These are phyloP conservation scores for Agapetus fuscipes DNA, from an alignment of 2,888 invertebrate species.

Conservation along the genomic window DNA sequence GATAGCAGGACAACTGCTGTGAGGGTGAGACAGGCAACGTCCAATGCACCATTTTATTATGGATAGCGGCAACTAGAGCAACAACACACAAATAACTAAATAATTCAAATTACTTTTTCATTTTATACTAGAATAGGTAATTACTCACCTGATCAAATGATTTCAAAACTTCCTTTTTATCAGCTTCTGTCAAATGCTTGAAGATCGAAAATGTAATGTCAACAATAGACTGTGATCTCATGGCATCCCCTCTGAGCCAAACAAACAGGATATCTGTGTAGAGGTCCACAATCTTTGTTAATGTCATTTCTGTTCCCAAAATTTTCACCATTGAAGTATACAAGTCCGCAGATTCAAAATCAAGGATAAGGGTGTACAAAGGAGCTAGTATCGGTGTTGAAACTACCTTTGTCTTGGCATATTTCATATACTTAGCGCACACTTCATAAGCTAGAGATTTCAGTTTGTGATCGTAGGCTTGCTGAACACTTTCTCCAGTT, in stretches of 20 bases:
- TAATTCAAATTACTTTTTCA: not conserved
- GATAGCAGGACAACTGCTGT: constrained; percentile 30
- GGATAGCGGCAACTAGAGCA: constrained; percentile 26
- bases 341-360: constrained; percentile 46
- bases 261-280: constrained; percentile 27
- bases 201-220: constrained; percentile 55
- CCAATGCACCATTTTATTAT: constrained; percentile 35
- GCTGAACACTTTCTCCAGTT: constrained; percentile 2
- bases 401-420: constrained; percentile 35
- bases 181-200: constrained; percentile 40
- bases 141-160: constrained; percentile 46
- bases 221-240: constrained; percentile 44
- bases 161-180: constrained; percentile 45
- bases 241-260: constrained; percentile 44
- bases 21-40: constrained; percentile 35
- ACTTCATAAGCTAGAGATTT: constrained; percentile 36
- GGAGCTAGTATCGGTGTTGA: constrained; percentile 38
- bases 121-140: not conserved
- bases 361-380: constrained; percentile 42
- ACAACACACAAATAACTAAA: not conserved
- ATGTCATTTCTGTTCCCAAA: constrained; percentile 21
- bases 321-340: constrained; percentile 35
- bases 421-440: constrained; percentile 47
- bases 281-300: constrained; percentile 25
- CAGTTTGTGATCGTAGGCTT: constrained; percentile 35